These are phyloP conservation scores for Campoplex nolae DNA, from an alignment of 2,888 invertebrate genomes.

Conservation along the genomic window DNA sequence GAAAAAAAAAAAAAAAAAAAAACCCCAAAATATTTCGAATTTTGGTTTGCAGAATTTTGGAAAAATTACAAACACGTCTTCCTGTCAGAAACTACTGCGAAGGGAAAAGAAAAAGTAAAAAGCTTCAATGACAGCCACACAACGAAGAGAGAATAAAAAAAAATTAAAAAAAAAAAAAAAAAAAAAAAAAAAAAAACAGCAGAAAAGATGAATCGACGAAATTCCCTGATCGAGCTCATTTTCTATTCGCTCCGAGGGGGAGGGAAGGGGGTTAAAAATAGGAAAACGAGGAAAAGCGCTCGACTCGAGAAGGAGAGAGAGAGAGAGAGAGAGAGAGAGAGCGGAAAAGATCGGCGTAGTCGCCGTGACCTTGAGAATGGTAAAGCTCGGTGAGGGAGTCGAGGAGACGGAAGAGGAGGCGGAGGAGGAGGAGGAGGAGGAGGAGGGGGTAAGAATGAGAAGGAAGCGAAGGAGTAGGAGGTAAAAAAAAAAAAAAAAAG, in stretches of 20 bases:
- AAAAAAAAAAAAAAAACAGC: background rate
- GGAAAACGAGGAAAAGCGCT: background rate
- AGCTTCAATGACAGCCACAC: too few relatives aligned
- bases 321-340: background rate
- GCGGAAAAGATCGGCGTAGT: slow-evolving; percentile 41
- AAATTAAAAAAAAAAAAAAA: too few relatives aligned
- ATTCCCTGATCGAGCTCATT: background rate
- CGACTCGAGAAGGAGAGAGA: background rate
- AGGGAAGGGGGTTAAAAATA: background rate
- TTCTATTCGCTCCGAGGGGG: background rate
- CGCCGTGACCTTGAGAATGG: slow-evolving; percentile 65
- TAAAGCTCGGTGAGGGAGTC: slow-evolving; percentile 48
- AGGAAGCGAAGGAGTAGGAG: slow-evolving; percentile 16
- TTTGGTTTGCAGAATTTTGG: too few relatives aligned
- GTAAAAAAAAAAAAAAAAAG: slow-evolving; percentile 4
- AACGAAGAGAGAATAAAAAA: too few relatives aligned
- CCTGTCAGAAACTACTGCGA: too few relatives aligned
- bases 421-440: too few relatives aligned
- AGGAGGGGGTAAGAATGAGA: slow-evolving; percentile 5
- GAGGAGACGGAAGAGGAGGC: slow-evolving; percentile 1
- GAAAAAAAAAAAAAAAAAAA: too few relatives aligned
- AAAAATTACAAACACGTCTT: background rate
- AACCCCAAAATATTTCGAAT: too few relatives aligned
- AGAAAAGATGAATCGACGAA: background rate
- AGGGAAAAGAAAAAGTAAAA: too few relatives aligned